A percentile compares a stretch with the other conserved stretches of the same genome.
phyloP scores from a whole-genome alignment of 2,113 vertebrate species.

The Petaurus breviceps region DNA sequence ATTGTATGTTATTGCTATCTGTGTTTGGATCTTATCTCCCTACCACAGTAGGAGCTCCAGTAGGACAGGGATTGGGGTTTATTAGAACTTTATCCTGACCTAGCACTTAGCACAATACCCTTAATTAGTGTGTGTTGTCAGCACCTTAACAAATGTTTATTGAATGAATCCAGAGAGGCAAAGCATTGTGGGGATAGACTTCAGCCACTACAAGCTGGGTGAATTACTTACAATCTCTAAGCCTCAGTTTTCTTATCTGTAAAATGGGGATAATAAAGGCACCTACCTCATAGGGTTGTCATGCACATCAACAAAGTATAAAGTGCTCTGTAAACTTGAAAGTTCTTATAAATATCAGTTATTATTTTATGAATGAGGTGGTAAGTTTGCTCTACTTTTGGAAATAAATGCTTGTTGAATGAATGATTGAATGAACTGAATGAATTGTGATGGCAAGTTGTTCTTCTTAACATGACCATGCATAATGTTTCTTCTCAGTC shows the following conservation, averaged over 20 bases:
- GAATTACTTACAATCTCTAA: not conserved
- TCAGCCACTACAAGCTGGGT: not conserved
- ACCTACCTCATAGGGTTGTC: not conserved
- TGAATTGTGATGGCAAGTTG: not conserved
- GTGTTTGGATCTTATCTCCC: not conserved
- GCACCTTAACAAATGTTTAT: not conserved
- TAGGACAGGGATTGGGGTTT: not conserved
- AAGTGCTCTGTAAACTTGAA: not conserved
- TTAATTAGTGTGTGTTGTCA: not conserved
- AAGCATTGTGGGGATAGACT: not conserved
- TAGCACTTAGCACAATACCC: not conserved
- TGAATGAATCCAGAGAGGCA: not conserved
- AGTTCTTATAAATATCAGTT: not conserved
- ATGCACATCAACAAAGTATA: not conserved
- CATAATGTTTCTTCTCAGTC: not conserved
- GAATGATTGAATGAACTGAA: not conserved
- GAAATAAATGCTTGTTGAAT: constrained; percentile 2
- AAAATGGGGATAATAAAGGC: not conserved
- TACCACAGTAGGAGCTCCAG: not conserved
- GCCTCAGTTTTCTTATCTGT: not conserved
- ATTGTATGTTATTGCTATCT: not conserved
- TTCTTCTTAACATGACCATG: not conserved
- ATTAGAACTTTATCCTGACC: not conserved
- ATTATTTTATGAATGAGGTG: not conserved
- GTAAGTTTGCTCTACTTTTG: not conserved